A percentile compares a stretch with the other conserved stretches of the same genome.
Conservation (phyloP, 2,797 vertebrate species). For the Eurystomus glaucurus region DNA sequence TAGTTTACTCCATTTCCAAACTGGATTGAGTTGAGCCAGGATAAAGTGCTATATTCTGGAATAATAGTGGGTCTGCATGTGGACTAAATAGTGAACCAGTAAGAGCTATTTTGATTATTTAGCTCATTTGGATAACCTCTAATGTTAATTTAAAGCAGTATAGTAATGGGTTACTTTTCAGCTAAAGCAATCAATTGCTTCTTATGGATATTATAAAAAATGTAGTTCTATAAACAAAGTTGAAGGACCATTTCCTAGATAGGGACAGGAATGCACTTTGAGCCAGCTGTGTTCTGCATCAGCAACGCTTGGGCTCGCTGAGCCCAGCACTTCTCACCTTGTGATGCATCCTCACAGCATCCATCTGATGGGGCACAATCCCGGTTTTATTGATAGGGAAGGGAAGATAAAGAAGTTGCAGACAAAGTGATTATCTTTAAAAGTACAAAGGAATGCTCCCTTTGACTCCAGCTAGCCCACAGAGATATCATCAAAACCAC, state of each 20-base stretch:
- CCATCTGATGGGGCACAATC: neutral
- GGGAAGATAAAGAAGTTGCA: constrained; percentile 38
- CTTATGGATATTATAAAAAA: neutral
- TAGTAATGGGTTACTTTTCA: neutral
- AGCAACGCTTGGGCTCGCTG: rapidly evolving
- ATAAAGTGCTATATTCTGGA: neutral
- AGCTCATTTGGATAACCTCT: neutral
- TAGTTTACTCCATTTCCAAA: neutral
- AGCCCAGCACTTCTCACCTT: neutral
- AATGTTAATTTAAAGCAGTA: neutral
- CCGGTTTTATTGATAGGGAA: neutral
- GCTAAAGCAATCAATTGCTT: neutral
- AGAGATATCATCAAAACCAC: constrained; percentile 31
- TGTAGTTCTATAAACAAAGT: neutral
- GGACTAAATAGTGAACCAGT: neutral
- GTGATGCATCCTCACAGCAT: neutral
- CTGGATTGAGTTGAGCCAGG: neutral
- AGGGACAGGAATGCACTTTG: neutral
- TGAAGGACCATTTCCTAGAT: neutral
- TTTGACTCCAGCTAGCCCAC: constrained; percentile 14
- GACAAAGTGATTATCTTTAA: constrained; percentile 12
- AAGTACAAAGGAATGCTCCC: neutral
- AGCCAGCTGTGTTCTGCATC: neutral
- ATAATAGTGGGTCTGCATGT: neutral
- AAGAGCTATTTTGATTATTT: neutral